Percentiles rank a stretch among this genome's conserved stretches.
These are phyloP conservation scores for Nasonia longicornis DNA, from an alignment of 1,140 invertebrate genomes.

Conservation along the genomic window DNA sequence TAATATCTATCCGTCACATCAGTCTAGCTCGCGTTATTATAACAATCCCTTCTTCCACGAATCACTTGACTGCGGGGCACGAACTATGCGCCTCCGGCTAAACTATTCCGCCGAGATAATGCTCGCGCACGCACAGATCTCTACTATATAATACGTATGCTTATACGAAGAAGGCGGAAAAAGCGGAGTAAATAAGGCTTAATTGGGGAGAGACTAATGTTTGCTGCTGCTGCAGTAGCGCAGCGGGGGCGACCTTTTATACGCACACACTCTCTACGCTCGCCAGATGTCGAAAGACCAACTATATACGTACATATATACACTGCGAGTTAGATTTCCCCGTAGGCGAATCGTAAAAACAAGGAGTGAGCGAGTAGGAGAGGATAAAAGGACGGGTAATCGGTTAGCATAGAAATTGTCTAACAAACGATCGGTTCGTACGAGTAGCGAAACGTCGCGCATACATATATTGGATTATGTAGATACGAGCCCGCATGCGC, in stretches of 20 bases:
- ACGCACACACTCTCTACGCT: background rate
- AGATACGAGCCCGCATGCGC: constrained; percentile 8
- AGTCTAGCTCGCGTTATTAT: too few species aligned
- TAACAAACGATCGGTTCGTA: constrained; percentile 29
- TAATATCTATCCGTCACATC: too few species aligned
- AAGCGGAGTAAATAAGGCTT: constrained; percentile 41
- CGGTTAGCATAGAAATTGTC: constrained; percentile 46
- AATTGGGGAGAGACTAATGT: constrained; percentile 40
- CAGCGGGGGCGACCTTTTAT: background rate
- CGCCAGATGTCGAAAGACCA: constrained; percentile 37
- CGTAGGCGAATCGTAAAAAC: constrained; percentile 34
- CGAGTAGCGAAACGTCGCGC: constrained; percentile 29
- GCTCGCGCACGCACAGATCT: background rate
- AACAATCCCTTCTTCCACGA: background rate
- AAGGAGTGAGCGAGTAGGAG: background rate
- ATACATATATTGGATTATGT: constrained; percentile 45
- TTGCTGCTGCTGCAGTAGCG: constrained; percentile 2
- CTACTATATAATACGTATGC: background rate
- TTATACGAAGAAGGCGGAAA: constrained; percentile 16
- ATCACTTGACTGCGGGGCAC: background rate
- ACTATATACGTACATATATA: background rate
- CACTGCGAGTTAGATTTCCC: constrained; percentile 31
- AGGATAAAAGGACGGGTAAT: constrained; percentile 17
- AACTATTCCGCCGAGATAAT: background rate
- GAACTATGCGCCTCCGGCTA: background rate